Base-by-base conservation (phyloP, 2,888 invertebrate genomes). In the Aethes cnicana region DNA sequence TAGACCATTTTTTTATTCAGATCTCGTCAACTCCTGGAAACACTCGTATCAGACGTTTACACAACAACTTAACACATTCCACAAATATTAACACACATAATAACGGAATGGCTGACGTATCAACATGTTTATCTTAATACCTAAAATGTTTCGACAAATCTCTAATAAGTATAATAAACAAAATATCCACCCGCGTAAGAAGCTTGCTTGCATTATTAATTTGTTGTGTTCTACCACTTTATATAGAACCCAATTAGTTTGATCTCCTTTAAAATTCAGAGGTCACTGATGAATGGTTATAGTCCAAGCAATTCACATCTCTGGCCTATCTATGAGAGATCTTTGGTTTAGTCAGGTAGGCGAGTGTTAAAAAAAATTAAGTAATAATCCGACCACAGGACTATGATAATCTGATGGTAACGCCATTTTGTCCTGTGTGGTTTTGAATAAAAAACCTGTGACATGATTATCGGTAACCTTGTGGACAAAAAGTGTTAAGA, bases 401-500 rank as follows among this genome's bases (percentile, higher is more conserved):
- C 79, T 79, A 75, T 81, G 84, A 81, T 89, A 89, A 89, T 88
- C 88, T 87, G 88, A 88, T 86, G 77, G 88, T 85, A 85, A 88
- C 88, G 87, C 88, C 79, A 86, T 87, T 88, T 87, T 89, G 88
- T 87, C 80, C 81, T 87, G 89, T 89, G 89, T 89, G 89, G 88
- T 85, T 89, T 84, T 66, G 57, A 65, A 62, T 70, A 84, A 88
- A 88, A 89, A 89, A 86, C 69, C 81, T 85, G 87, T 89, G 89
- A 88, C 87, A 86, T 83, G 88, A 87, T 87, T 87, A 89, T 88
- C 85, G 78, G 78, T 76, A 77, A 79, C 77, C 68, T 69, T 71
- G 62, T 55, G 56, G 56, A 72, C 65, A 79, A 84, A 85, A 85
- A 84, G 77, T 57, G 1, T 68, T 52, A 65, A 52, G 59, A 42